Evolutionary conservation across 2,113 vertebrate genomes (phyloP).

Genomic region (Notothenia rossii): DNA sequence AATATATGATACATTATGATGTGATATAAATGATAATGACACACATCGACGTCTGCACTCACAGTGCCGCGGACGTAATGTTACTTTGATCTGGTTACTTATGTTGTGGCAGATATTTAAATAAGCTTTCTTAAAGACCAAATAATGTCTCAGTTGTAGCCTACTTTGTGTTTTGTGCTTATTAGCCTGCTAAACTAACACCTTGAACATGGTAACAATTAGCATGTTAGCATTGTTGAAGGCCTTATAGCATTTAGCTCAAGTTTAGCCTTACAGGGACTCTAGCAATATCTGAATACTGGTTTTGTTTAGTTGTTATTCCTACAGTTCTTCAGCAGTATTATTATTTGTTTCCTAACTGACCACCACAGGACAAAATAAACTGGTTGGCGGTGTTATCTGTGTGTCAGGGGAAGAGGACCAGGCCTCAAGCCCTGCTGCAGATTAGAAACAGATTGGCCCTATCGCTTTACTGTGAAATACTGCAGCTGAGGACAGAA

Average conservation of each 20-base stretch:
- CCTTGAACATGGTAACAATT: background rate
- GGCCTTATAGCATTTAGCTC: background rate
- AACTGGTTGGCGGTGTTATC: background rate
- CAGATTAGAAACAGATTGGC: conserved; percentile 27
- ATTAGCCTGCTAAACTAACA: background rate
- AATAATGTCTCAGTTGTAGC: background rate
- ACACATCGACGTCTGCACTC: too few relatives aligned
- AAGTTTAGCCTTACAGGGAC: background rate
- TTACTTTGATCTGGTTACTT: too few relatives aligned
- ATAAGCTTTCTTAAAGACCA: too few relatives aligned
- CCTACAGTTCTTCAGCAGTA: background rate
- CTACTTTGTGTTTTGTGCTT: background rate
- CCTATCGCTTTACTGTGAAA: conserved; percentile 23
- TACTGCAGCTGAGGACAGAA: conserved; percentile 28
- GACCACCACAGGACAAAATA: background rate
- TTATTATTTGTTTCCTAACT: background rate
- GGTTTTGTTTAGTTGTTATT: background rate
- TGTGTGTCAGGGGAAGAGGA: background rate
- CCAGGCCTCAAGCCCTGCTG: conserved; percentile 8
- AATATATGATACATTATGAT: too few relatives aligned
- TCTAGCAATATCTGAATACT: too few relatives aligned
- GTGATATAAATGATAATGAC: too few relatives aligned
- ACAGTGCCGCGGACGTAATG: too few relatives aligned
- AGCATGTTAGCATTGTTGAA: background rate
- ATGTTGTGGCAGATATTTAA: too few relatives aligned